Base-by-base conservation (phyloP, 2,888 invertebrate genomes). In the Steinernema scapterisci region DNA sequence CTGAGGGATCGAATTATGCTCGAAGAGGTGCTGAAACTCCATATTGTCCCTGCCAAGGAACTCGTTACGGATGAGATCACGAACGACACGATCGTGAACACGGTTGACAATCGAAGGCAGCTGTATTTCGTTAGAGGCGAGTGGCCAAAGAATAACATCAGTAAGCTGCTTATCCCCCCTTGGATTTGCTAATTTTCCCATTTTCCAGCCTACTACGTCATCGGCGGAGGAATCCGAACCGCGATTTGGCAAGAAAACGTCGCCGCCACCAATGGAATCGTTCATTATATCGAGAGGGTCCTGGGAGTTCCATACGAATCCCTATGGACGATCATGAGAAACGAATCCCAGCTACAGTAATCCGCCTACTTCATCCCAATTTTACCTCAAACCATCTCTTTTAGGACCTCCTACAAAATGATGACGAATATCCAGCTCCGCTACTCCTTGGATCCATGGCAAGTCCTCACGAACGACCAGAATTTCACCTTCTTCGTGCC, bases 401-500 rank as follows among this genome's bases (percentile, higher is more conserved):
- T 46, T 73, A 86, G 86, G 75, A 70, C 72, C 0, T 85, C 87
- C 0, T 85, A 81, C 74, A 73, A 83, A n/a, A 84, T 85, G 83
- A 76, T 87, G 75, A 73, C 76, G 21, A 82, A 87, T 54, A 75
- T 86, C 19, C 83, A 87, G 73, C 77, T 87, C 38, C 77, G 83
- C 13, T 87, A 83, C 76, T 80, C 83, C 0, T 79, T 88, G 70
- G 87, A 87, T 76, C 87, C 87, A 6, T 88, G 87, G 88, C 86
- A 88, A 75, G 87, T 88, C 44, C 63, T 87, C 27, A 84, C 84
- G 7, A 86, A 86, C 7, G 86, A 86, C 71, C 88, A 87, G 77
- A 87, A 93, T 74, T 95, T 92, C 89, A 96, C 96, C 0, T 94
- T 93, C 89, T 95, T 96, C 87, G 95, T 94, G 11, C 95, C 96